Evolutionary conservation across 2,797 vertebrate species (phyloP).

Genomic region (Vipera ursinii): DNA sequence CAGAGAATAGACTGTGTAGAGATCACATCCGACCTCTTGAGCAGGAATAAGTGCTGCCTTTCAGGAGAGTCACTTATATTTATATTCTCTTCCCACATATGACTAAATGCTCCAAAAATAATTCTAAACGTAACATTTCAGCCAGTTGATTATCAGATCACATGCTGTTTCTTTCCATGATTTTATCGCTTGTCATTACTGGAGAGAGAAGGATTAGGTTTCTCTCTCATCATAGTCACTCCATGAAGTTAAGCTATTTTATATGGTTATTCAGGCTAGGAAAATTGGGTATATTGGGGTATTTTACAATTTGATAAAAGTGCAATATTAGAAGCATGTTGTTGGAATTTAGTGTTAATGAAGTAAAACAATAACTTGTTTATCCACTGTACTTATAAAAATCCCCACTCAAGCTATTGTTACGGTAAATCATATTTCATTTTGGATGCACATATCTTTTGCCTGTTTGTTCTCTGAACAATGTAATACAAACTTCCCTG

Average conservation of each 20-base stretch:
- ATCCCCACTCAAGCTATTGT: slow-evolving; percentile 52
- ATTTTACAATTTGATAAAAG: neutral
- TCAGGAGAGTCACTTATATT: neutral
- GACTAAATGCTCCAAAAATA: slow-evolving; percentile 4
- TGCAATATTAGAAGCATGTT: slow-evolving; percentile 24
- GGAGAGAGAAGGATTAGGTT: neutral
- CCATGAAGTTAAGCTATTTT: neutral
- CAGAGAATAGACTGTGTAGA: neutral
- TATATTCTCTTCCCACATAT: neutral
- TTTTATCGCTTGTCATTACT: neutral
- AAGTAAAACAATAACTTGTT: slow-evolving; percentile 7
- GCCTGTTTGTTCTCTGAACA: slow-evolving; percentile 37
- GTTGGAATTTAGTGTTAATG: slow-evolving; percentile 35
- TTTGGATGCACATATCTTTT: slow-evolving; percentile 15
- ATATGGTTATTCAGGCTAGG: slow-evolving; percentile 36
- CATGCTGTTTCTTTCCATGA: slow-evolving; percentile 2
- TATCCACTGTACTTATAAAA: slow-evolving; percentile 50
- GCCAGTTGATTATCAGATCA: slow-evolving; percentile 18
- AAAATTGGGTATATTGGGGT: neutral
- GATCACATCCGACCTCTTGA: neutral
- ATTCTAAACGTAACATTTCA: slow-evolving; percentile 19
- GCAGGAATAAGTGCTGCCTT: neutral
- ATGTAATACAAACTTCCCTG: slow-evolving; percentile 54
- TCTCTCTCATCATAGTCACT: neutral
- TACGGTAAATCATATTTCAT: slow-evolving; percentile 39